phyloP scores from a whole-genome alignment of 2,888 invertebrate genomes.

The Stictocephala bisonia region DNA sequence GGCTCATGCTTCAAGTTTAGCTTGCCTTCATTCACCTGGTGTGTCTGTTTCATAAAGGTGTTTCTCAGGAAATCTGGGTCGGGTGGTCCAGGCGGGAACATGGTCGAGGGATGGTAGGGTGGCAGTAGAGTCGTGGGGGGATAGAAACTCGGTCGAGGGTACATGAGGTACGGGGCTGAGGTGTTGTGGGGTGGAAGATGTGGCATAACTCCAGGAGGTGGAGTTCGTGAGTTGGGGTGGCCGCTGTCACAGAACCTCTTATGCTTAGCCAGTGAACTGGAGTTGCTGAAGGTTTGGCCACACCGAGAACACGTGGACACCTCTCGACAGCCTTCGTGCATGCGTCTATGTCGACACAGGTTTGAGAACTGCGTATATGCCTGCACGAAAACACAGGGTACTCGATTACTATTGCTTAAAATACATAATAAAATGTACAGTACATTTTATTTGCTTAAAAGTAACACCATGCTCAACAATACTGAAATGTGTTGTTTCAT shows the following conservation, averaged over 20 bases:
- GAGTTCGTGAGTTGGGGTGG: conserved; percentile 59
- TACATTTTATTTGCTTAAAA: no score
- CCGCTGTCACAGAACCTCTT: conserved; percentile 89
- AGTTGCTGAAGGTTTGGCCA: conserved; percentile 91
- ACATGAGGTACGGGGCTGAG: conserved; percentile 73
- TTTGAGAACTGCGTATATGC: conserved; percentile 99
- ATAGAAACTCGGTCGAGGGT: conserved; percentile 69
- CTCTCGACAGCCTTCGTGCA: conserved; percentile 96
- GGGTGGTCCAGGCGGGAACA: conserved; percentile 48
- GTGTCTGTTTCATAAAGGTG: conserved; percentile 67
- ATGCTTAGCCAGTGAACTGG: conserved; percentile 93
- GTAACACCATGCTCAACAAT: no score
- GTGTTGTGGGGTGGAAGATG: conserved; percentile 61
- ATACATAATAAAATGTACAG: no score
- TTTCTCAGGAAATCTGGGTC: conserved; percentile 69
- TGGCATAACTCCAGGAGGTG: conserved; percentile 59
- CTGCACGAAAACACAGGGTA: no score
- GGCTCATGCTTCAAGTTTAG: neutral
- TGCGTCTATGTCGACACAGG: conserved; percentile 98
- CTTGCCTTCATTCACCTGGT: conserved; percentile 50
- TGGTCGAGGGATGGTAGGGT: conserved; percentile 62
- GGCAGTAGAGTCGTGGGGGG: conserved; percentile 69
- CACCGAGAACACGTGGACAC: conserved; percentile 96
- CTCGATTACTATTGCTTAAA: no score
- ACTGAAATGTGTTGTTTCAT: no score